Evolutionary conservation across 2,888 invertebrate species (phyloP).

Genomic region (Brachyptera putata): DNA sequence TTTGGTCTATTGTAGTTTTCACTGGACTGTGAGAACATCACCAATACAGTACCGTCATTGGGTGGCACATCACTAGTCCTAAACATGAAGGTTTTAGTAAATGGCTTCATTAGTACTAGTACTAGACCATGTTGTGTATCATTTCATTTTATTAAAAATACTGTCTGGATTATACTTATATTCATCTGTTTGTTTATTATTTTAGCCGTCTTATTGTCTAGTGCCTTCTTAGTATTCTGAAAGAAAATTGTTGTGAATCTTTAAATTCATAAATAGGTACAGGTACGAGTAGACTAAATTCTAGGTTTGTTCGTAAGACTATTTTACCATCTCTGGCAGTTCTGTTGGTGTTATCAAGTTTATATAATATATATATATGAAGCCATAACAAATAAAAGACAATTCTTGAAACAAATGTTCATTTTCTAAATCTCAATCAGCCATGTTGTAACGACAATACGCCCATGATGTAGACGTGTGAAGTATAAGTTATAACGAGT

Average conservation of each 20-base stretch:
- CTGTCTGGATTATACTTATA: background rate
- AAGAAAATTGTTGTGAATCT: background rate
- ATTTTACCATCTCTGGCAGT: too few relatives aligned
- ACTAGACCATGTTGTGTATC: background rate
- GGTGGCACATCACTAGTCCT: too few relatives aligned
- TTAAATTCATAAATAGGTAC: background rate
- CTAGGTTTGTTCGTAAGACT: too few relatives aligned
- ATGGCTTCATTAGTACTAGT: too few relatives aligned
- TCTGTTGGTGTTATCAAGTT: too few relatives aligned
- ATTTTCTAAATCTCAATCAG: background rate
- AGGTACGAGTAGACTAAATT: too few relatives aligned
- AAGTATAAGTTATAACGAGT: conserved; percentile 21
- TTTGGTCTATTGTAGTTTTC: too few relatives aligned
- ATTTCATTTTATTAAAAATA: background rate
- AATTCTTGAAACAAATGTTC: background rate
- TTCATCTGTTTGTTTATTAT: background rate
- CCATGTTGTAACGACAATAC: background rate
- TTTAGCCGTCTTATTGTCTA: background rate
- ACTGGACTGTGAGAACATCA: too few relatives aligned
- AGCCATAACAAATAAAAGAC: too few relatives aligned
- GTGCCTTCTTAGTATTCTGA: conserved; percentile 8
- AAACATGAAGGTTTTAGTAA: too few relatives aligned
- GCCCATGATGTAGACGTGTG: conserved; percentile 12
- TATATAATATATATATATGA: too few relatives aligned
- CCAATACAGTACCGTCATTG: too few relatives aligned